Base-by-base conservation (phyloP, 2,888 invertebrate species). In the Mechanitis mazaeus region DNA sequence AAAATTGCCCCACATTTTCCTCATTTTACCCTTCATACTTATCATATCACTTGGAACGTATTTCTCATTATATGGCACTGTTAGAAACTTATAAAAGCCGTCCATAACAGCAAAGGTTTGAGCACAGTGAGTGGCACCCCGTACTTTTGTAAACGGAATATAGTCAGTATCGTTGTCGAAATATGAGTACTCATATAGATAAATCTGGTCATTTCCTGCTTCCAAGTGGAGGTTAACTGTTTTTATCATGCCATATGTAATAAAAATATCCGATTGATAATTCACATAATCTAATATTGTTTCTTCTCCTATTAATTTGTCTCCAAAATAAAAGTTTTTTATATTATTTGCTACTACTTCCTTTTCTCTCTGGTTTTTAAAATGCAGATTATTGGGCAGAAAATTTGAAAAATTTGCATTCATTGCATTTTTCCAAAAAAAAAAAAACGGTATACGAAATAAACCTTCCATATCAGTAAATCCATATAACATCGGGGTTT, bases 341-440 rank as follows among this genome's bases (percentile, higher is more conserved):
- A 83, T 61, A 33, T 54, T 33, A 12, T 71, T 58, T 0, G 76
- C 75, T 0, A 83, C 72, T 55, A 68, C 33, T 63, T 78, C 71
- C 66, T 71, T 79, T 66, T 80, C 71, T 1, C 66, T 64, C 0
- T 76, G 65, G 54, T 61, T 71, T 20, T 73, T 60, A 66, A 84
- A 83, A n/a, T 73, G 61, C 3, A 84, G 68, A 58, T 83, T 78
- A 38, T 64, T 65, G 2, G 85, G 83, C n/a, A 85, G 47, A 61
- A 81, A 85, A 28, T 83, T 76, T 0, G 80, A 75, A 71, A 85
- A 85, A 0, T 77, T 78, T 20, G 72, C 64, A 69, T 81, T 80
- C 81, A 86, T 84, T 57, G 46, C 53, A 50, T 63, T 58, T 55
- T 69, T 76, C 78, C 78, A 79, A 0, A 35, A 0, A 2, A 78